Evolutionary conservation across 2,888 invertebrate genomes (phyloP), one percentile per base, ranked within the genome.

Genomic region (Ophraella communa): DNA sequence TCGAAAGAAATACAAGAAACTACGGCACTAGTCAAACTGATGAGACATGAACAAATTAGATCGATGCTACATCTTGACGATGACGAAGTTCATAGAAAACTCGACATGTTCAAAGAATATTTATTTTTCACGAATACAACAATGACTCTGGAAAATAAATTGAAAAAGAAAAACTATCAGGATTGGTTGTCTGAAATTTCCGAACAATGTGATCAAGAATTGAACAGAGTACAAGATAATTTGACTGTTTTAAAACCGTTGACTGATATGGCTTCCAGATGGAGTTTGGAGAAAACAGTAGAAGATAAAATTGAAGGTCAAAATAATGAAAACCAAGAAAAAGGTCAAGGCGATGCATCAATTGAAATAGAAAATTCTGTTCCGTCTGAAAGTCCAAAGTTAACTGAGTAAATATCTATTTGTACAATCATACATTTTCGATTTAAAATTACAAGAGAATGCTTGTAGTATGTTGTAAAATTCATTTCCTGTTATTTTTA

Each of bases 221-320:
- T 74, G 61, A 45, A 64, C 24, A 71, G 66, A 54, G 68, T 74
- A n/a, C 62, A 66, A 33, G 63, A 66, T n/a, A 74, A 70, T 51
- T 58, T 72, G 51, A 67, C 62, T 5, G 63, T 62, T 23, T 53
- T 74, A 44, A 65, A 66, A 8, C 72, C 73, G 7, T 59, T 74
- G 33, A 65, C 66, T 63, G 67, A 68, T 4, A 72, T 70, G 33
- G 71, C 66, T 11, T 55, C 67, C 8, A 70, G 65, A 11, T 74
- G 74, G 73, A 66, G 47, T 10, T 45, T 52, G 14, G 55, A 55
- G 18, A 27, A 55, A n/a, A n/a, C n/a, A n/a, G n/a, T n/a, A n/a
- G n/a, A n/a, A n/a, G n/a, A n/a, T n/a, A n/a, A n/a, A 11, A 52
- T 8, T 33, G 17, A 27, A 8, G 44, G 44, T 11, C 17, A 44